phyloP scores from a whole-genome alignment of 1,140 invertebrate genomes.

The Anoplolepis gracilipes region DNA sequence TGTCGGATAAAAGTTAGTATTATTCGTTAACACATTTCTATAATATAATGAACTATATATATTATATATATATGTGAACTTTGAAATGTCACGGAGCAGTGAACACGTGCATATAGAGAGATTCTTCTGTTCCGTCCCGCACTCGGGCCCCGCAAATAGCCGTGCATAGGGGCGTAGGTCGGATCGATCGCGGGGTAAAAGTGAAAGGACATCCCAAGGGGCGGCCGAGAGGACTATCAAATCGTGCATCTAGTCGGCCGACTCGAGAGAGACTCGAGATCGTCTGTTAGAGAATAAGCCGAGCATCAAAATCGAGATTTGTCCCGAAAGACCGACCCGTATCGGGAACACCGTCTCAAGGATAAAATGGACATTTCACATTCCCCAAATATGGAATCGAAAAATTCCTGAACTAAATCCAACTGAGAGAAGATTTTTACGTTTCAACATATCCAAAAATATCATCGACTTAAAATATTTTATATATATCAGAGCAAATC shows the following conservation, averaged over 20 bases:
- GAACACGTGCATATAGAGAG: slow-evolving; percentile 51
- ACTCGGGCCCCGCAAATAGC: slow-evolving; percentile 60
- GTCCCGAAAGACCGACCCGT: slow-evolving; percentile 16
- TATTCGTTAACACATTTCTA: not conserved
- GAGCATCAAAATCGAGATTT: slow-evolving; percentile 27
- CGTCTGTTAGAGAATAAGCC: not conserved
- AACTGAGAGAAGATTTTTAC: not conserved
- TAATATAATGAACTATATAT: slow-evolving; percentile 32
- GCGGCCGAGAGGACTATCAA: slow-evolving; percentile 46
- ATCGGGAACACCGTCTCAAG: not conserved
- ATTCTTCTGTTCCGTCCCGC: slow-evolving; percentile 53
- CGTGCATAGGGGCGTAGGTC: slow-evolving; percentile 66
- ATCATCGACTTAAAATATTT: not conserved
- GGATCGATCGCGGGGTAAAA: slow-evolving; percentile 71
- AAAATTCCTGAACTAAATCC: not conserved
- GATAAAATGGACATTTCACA: slow-evolving; percentile 22
- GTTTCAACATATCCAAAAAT: not conserved
- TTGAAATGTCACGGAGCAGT: slow-evolving; percentile 64
- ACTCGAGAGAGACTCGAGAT: not conserved
- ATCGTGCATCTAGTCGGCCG: slow-evolving; percentile 56
- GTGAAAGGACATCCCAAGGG: slow-evolving; percentile 67
- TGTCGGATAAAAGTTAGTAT: slow-evolving; percentile 41
- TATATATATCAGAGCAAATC: not conserved
- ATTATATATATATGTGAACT: no score
- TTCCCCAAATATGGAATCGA: slow-evolving; percentile 8